Evolutionary conservation across 1,140 invertebrate genomes (phyloP), one percentile per base, ranked within the genome.

Genomic region (Camponotus vicinus): DNA sequence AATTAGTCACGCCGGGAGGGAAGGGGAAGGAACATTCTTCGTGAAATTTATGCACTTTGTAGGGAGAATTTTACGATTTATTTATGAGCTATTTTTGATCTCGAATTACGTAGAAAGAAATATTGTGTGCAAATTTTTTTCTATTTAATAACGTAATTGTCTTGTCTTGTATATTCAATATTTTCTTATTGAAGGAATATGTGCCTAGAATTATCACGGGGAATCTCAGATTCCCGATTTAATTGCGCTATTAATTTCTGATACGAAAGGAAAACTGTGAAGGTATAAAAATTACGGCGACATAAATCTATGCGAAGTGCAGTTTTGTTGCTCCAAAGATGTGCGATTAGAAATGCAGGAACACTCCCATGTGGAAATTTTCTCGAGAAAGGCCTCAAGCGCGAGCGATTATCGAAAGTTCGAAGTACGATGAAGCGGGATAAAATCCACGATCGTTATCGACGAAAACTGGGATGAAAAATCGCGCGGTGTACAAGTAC

Each of bases 321-420:
- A 42, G 15, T 77, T 78, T 76, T 61, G 70, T 77, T 49, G 27
- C 32, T 45, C 5, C 11, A 37, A 63, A 27, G 83, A 63, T 34
- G 71, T 45, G 9, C 45, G 78, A 85, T 84, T 89, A 78, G 82
- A 86, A 59, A 88, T 78, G 77, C 61, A 71, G 49, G 86, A 59
- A 52, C 66, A 82, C 55, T 18, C 79, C 84, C 79, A 63, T 90
- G 70, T 37, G 77, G 80, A 88, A 52, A 90, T 75, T 90, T 89
- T 40, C 88, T 79, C 85, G 63, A 52, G 42, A 55, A 18, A 57
- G 75, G 69, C 89, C 86, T 49, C 32, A 66, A 88, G 86, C 79
- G 21, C 32, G 57, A 86, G 55, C 79, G 88, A 89, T 91, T 89
- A 89, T 89, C 66, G 73, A 91, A 91, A 89, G 80, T 91, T 85